Base-by-base conservation (phyloP, 2,797 vertebrate genomes). In the Sebastiscus albofasciatus region DNA sequence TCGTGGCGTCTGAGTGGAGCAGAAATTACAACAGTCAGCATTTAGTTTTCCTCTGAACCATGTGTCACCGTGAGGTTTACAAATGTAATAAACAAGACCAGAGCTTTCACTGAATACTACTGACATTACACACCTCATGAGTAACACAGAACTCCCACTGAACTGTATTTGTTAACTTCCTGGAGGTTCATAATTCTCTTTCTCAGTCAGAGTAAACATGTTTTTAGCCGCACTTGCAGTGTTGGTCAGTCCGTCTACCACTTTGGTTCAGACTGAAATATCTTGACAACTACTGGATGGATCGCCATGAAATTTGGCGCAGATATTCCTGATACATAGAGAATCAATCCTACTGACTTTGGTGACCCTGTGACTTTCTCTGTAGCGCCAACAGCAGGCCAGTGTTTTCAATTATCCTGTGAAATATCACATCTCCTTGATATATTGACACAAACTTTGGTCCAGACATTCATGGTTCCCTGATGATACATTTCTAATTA, bases 1-100 rank as follows among this genome's bases (percentile, higher is more conserved):
- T 87, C 0, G 87, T 95, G 4, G 95, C 90, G 81, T 96, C 98
- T 98, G 91, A 67, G 86, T 69, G 77, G 12, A 1, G 68, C 26
- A 82, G n/a, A 74, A 26, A 79, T 42, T 11, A 27, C 60, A 73
- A 24, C 27, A 60, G 81, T 91, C 67, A 88, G 79, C 86, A 27
- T 52, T 75, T 60, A 42, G 33, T 39, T 6, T 68, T 55, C 12
- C 22, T 34, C 46, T 27, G 22, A 39, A 26, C 3, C 2, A 22
- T 85, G 67, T 61, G 60, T 87, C 72, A 87, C 55, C n/a, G 1
- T 5, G 10, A 59, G 59, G 54, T 81, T 82, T 54, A 67, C 31
- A 68, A 34, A 67, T 56, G 6, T 22, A 24, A 31, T 61, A 78
- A 82, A 29, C 27, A 66, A 75, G 11, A 33, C 26, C 58, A 60